phyloP scores from a whole-genome alignment of 2,113 vertebrate genomes.

The Proteles cristata region DNA sequence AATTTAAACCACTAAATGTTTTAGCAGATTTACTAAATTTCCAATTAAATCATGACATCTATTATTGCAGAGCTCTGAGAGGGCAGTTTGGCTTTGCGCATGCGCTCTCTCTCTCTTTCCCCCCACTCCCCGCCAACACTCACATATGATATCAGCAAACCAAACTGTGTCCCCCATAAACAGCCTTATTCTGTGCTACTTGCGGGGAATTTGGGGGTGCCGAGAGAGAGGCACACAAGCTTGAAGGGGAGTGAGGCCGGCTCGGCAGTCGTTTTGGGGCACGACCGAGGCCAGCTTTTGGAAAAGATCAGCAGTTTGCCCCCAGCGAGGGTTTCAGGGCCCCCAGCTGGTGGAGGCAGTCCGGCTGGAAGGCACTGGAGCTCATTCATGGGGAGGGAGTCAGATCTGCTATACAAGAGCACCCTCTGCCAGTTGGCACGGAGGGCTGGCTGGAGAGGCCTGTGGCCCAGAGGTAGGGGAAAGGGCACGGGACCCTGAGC shows the following conservation, averaged over 20 bases:
- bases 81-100: background rate
- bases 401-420: conserved; percentile 87
- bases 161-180: background rate
- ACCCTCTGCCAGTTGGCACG: conserved; percentile 88
- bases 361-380: background rate
- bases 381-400: conserved; percentile 72
- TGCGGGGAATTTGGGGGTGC: background rate
- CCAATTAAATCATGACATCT: conserved; percentile 88
- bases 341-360: conserved; percentile 36
- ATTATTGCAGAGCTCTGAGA: conserved; percentile 74
- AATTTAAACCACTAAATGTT: conserved; percentile 90
- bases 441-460: conserved; percentile 81
- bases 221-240: background rate
- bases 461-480: conserved; percentile 66
- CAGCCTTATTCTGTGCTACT: conserved; percentile 69
- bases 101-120: background rate
- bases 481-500: conserved; percentile 81
- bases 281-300: background rate
- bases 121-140: background rate
- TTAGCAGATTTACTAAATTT: conserved; percentile 92
- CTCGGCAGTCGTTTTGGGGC: background rate
- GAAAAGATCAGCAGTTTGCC: background rate
- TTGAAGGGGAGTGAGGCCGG: background rate
- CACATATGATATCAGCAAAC: background rate
- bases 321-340: conserved; percentile 56